A percentile compares a stretch with the other conserved stretches of the same genome.
These are phyloP conservation scores for Drosophila guanche DNA, from an alignment of 1,140 invertebrate species.

Conservation along the genomic window DNA sequence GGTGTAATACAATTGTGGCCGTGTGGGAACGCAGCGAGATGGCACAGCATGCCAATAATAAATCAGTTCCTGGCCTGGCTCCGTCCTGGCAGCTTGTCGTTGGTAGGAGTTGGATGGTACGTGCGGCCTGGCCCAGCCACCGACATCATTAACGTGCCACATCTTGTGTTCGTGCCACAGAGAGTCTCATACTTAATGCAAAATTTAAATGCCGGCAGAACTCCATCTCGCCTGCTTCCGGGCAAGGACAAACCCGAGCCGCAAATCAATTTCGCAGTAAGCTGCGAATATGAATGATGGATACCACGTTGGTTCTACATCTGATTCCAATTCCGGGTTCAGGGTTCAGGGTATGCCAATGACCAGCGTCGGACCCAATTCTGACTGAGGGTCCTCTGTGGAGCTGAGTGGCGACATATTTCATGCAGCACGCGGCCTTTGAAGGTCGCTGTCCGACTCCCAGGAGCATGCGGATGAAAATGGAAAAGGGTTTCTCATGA, in stretches of 20 bases:
- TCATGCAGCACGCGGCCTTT: constrained; percentile 44
- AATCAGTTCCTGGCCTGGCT: constrained; percentile 42
- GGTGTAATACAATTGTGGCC: constrained; percentile 43
- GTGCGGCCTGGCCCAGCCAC: constrained; percentile 48
- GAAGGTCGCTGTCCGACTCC: constrained; percentile 42
- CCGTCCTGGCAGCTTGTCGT: constrained; percentile 7
- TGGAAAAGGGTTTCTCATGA: constrained; percentile 55
- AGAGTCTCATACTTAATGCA: constrained; percentile 14
- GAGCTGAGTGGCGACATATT: constrained; percentile 72
- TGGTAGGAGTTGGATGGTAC: neutral
- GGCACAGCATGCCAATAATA: constrained; percentile 48
- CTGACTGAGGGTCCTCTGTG: neutral
- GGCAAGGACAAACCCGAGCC: constrained; percentile 2
- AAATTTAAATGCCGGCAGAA: constrained; percentile 40
- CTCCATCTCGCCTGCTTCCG: neutral
- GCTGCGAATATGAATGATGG: constrained; percentile 41
- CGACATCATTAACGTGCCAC: constrained; percentile 54
- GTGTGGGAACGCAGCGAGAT: constrained; percentile 35
- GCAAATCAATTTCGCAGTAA: constrained; percentile 49
- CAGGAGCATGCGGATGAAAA: constrained; percentile 12
- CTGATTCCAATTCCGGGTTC: neutral
- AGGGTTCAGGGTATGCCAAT: constrained; percentile 16
- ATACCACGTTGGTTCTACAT: neutral
- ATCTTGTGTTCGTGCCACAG: constrained; percentile 13
- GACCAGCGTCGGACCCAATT: constrained; percentile 20